Percentiles rank a stretch among this genome's conserved stretches.
Conservation (phyloP, 2,113 vertebrate species). For the Willisornis vidua region DNA sequence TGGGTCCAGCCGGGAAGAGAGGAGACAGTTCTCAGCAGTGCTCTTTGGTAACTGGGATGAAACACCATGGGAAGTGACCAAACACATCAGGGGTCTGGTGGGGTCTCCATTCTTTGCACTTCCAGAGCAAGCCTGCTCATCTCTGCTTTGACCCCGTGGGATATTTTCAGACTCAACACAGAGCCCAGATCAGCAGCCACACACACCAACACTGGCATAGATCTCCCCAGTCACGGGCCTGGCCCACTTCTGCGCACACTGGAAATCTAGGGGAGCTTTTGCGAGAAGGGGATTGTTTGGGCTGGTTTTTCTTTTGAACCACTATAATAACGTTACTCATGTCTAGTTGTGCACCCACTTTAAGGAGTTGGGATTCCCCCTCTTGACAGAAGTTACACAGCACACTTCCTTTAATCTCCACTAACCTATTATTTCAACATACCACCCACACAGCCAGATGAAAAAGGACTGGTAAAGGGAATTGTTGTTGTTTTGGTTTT, state of each 20-base stretch:
- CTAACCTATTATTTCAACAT: neutral
- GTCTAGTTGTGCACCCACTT: neutral
- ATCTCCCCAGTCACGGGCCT: neutral
- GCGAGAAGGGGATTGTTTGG: neutral
- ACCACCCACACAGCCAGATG: conserved; percentile 42
- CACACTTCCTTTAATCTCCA: conserved; percentile 45
- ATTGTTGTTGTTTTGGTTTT: conserved; percentile 16
- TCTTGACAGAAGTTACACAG: neutral
- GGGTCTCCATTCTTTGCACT: neutral
- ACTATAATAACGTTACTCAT: neutral
- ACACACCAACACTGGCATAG: neutral
- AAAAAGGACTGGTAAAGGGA: conserved; percentile 25
- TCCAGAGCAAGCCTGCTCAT: neutral
- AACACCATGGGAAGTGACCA: neutral
- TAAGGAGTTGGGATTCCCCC: conserved; percentile 52
- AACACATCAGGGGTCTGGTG: neutral
- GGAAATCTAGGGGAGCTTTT: neutral
- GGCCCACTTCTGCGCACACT: neutral
- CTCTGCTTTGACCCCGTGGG: neutral
- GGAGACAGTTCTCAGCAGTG: neutral
- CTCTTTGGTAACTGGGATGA: neutral
- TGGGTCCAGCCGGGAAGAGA: neutral
- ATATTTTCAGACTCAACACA: neutral
- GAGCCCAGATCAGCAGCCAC: neutral
- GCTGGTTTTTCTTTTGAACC: conserved; percentile 3